Evolutionary conservation across 2,113 vertebrate species (phyloP).

Genomic region (Murina feae): DNA sequence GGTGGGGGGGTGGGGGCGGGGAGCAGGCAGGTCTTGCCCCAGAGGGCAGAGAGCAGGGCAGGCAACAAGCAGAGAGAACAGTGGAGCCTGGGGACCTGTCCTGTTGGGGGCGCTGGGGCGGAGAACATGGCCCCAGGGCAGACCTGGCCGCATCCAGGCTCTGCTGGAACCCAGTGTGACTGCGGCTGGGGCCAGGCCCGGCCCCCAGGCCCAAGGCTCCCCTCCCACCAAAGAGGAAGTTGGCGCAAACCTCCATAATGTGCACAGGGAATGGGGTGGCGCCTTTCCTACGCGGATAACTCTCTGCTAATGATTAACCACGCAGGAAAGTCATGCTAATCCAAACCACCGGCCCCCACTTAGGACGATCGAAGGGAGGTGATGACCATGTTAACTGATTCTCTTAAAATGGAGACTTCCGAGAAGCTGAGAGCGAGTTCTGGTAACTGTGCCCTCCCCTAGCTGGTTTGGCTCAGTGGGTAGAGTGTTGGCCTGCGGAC

Average conservation of each 20-base stretch:
- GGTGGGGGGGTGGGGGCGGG: fast-evolving
- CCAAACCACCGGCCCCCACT: neutral
- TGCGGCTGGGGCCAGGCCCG: neutral
- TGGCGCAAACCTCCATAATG: fast-evolving
- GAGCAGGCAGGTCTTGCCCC: slow-evolving; percentile 45
- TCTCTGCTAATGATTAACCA: neutral
- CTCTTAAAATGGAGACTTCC: neutral
- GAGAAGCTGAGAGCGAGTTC: neutral
- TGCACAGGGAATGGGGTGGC: neutral
- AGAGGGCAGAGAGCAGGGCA: slow-evolving; percentile 36
- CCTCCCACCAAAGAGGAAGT: neutral
- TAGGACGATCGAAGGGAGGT: no score
- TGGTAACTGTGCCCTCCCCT: neutral
- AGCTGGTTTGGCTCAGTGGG: no score
- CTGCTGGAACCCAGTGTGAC: neutral
- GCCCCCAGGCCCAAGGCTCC: neutral
- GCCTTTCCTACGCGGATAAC: fast-evolving
- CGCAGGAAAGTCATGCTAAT: neutral
- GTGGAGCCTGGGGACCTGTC: neutral
- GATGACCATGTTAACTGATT: neutral
- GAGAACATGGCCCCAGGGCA: neutral
- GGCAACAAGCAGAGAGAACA: slow-evolving; percentile 39
- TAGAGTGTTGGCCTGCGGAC: no score
- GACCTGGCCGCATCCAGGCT: neutral
- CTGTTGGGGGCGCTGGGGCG: fast-evolving